Base-by-base conservation (phyloP, 2,797 vertebrate species). In the Eospalax fontanierii region DNA sequence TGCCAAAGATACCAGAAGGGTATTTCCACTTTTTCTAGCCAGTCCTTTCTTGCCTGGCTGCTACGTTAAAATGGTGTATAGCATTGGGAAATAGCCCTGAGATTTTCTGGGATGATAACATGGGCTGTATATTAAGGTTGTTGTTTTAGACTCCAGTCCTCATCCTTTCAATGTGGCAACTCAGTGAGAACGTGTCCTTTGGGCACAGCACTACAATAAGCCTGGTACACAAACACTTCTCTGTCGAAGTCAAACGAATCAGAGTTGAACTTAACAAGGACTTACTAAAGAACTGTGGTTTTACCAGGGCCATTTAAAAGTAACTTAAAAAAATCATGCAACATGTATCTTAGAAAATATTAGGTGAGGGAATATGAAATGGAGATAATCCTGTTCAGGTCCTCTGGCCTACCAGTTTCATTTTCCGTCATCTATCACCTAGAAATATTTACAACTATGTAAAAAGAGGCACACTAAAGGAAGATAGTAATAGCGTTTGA, bases 1-100 rank as follows among this genome's bases (percentile, higher is more conserved):
- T 96, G 94, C 87, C 86, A 90, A 90, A 94, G 82, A 88, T 93
- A 95, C 63, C 43, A 50, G 70, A 79, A 85, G 54, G 70, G 61
- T 18, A 24, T 22, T 79, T 57, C 80, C 28, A 35, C 89, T 96
- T 93, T 78, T 81, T 89, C n/a, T 33, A 71, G 92, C 84, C 81
- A 68, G 71, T 0, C 59, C 73, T 92, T 87, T 74, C 71, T 73
- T 89, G 68, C 80, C 90, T 1, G n/a, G 89, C 73, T 91, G 70
- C 74, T 70, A 80, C 87, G 28, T 86, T 91, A 93, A 93, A 81
- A 30, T 50, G 68, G 35, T 9, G 33, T 70, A 54, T 33, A 8
- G 71, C 10, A 11, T 40, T 96, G 90, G 81, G 87, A 95, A 94
- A 87, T 91, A 86, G 80, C 30, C 33, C 66, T 92, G 86, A 89